These are phyloP conservation scores for Anomalospiza imberbis DNA, from an alignment of 2,797 vertebrate species.

Conservation along the genomic window DNA sequence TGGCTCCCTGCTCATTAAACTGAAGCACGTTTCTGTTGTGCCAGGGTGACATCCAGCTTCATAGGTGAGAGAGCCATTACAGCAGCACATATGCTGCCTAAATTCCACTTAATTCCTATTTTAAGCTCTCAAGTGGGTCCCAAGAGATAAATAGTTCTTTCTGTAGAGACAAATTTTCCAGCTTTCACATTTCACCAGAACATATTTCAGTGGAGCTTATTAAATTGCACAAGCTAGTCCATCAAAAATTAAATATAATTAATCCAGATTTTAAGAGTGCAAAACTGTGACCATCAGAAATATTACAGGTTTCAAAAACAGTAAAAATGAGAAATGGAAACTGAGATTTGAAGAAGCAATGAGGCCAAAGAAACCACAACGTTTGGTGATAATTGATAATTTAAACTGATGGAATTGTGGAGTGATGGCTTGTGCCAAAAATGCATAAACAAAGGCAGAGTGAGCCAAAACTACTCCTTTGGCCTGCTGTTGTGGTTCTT, in stretches of 20 bases:
- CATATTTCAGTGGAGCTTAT: background rate
- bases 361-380: background rate
- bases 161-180: background rate
- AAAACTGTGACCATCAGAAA: background rate
- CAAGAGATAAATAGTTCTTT: background rate
- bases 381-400: background rate
- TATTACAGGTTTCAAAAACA: background rate
- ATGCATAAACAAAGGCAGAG: background rate
- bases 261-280: background rate
- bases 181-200: background rate
- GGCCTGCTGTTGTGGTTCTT: background rate
- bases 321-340: background rate
- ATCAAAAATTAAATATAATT: background rate
- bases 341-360: background rate
- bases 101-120: background rate
- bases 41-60: background rate
- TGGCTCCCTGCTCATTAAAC: background rate
- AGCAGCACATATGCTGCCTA: background rate
- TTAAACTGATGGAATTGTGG: background rate
- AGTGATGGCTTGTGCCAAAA: background rate
- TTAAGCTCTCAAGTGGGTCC: background rate
- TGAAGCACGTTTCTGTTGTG: background rate
- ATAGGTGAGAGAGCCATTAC: background rate
- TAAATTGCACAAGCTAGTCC: background rate
- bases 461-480: background rate